A percentile compares a stretch with the other conserved stretches of the same genome.
Conservation (phyloP, 2,888 invertebrate genomes). For the Cephus runcator region DNA sequence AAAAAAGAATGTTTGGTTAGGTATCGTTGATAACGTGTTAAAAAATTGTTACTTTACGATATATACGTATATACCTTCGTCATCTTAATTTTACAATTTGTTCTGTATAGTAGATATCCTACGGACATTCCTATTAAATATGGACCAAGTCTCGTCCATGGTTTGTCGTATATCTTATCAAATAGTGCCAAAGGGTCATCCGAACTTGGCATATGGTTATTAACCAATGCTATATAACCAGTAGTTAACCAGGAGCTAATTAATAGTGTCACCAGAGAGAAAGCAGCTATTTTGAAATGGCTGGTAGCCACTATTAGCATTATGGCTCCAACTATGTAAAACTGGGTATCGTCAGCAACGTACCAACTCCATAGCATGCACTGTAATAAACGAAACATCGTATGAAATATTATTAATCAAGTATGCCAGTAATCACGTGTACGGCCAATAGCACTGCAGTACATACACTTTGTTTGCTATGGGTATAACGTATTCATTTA, state of each 20-base stretch:
- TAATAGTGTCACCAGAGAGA: constrained; percentile 74
- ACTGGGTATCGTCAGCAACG: constrained; percentile 87
- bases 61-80: constrained; percentile 68
- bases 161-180: constrained; percentile 91
- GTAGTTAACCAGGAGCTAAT: constrained; percentile 84
- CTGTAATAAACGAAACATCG: constrained; percentile 65
- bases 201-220: constrained; percentile 80
- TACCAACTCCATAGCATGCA: constrained; percentile 96
- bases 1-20: no score
- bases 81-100: constrained; percentile 81
- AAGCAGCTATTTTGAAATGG: constrained; percentile 81
- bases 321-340: constrained; percentile 84
- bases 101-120: constrained; percentile 86
- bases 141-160: constrained; percentile 87
- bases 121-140: constrained; percentile 87
- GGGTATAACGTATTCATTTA: constrained; percentile 56
- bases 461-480: no score
- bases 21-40: no score
- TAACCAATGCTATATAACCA: constrained; percentile 81
- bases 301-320: constrained; percentile 84
- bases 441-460: no score
- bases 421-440: no score
- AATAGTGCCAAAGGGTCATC: constrained; percentile 87
- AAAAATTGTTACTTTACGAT: constrained; percentile 30
- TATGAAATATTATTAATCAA: no score